Conservation (phyloP, 2,113 vertebrate genomes). For the Ranitomeya variabilis region DNA sequence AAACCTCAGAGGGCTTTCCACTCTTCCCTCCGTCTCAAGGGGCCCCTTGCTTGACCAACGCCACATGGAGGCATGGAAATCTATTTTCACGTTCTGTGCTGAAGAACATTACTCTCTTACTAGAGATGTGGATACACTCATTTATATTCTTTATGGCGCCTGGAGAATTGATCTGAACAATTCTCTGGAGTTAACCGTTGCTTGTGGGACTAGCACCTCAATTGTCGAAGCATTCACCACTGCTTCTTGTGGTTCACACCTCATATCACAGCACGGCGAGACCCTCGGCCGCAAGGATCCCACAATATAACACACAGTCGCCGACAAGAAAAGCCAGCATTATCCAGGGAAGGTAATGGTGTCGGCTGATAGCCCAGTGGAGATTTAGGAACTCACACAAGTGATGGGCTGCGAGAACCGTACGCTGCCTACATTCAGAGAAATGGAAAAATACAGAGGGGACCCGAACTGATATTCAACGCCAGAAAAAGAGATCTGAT, state of each 20-base stretch:
- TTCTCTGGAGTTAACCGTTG: conserved; percentile 26
- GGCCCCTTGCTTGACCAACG: conserved; percentile 7
- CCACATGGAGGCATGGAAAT: neutral
- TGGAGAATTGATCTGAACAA: conserved; percentile 1
- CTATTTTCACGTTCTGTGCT: conserved; percentile 1
- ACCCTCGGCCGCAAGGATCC: conserved; percentile 8
- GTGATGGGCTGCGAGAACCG: conserved; percentile 14
- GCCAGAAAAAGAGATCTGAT: neutral
- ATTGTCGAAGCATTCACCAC: conserved; percentile 21
- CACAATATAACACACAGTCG: conserved; percentile 35
- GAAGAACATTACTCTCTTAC: neutral
- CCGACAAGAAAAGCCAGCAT: conserved; percentile 14
- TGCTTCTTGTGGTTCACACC: conserved; percentile 36
- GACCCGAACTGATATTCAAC: neutral
- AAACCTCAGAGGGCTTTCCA: neutral
- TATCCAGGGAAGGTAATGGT: conserved; percentile 36
- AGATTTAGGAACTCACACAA: conserved; percentile 7
- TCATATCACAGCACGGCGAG: neutral
- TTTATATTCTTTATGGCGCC: conserved; percentile 6
- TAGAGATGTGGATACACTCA: conserved; percentile 5
- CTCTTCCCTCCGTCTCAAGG: neutral
- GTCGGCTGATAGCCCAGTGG: conserved; percentile 27
- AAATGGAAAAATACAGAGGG: neutral
- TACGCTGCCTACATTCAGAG: neutral
- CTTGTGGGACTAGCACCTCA: conserved; percentile 42